Percentiles rank a stretch among this genome's conserved stretches.
Conservation (phyloP, 2,797 vertebrate species). For the Ceryle rudis region DNA sequence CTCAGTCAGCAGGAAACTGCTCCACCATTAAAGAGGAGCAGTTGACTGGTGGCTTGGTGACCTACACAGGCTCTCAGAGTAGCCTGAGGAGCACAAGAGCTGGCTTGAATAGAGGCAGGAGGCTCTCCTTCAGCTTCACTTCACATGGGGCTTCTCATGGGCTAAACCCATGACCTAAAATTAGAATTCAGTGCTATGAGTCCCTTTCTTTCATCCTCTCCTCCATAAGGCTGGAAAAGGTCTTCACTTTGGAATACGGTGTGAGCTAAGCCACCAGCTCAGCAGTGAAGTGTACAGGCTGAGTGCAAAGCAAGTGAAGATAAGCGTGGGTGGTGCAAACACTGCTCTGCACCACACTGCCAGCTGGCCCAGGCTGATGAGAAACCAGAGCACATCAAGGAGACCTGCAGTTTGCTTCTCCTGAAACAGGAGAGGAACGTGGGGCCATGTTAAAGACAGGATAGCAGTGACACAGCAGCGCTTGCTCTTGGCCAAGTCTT, state of each 20-base stretch:
- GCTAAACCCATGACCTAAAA: neutral
- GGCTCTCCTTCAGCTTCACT: neutral
- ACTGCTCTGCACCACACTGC: neutral
- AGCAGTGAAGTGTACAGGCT: neutral
- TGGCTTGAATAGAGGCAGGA: neutral
- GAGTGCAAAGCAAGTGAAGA: neutral
- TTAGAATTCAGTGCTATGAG: neutral
- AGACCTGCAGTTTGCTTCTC: neutral
- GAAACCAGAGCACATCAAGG: neutral
- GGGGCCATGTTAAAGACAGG: fast-evolving
- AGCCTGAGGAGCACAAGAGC: fast-evolving
- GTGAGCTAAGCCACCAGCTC: neutral
- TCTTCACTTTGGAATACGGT: neutral
- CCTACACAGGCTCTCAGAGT: neutral
- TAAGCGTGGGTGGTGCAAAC: neutral
- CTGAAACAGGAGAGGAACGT: fast-evolving
- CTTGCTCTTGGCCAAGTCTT: neutral
- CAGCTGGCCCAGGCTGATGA: neutral
- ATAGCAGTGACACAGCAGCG: fast-evolving
- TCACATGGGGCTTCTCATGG: neutral
- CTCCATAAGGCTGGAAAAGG: neutral
- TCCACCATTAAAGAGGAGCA: neutral
- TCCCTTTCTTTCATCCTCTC: neutral
- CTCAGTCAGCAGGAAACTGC: neutral
- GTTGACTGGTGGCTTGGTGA: neutral